Evolutionary conservation across 2,888 invertebrate genomes (phyloP).

Genomic region (Epicampocera succincta): DNA sequence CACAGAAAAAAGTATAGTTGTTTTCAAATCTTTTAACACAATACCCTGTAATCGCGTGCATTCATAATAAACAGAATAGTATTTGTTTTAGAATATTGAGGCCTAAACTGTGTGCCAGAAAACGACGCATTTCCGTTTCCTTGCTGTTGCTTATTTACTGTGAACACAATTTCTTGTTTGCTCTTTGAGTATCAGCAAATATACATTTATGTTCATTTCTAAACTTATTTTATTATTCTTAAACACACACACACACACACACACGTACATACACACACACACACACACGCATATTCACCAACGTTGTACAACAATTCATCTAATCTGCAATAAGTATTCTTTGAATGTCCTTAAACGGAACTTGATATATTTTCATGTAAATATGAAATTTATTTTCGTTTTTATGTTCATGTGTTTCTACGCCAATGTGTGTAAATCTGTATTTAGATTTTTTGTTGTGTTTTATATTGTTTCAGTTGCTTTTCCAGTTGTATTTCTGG

Average conservation of each 20-base stretch:
- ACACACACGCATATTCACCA: not conserved
- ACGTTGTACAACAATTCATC: not conserved
- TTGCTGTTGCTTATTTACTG: constrained; percentile 37
- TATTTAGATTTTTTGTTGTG: no score
- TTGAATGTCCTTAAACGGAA: constrained; percentile 47
- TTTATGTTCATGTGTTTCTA: no score
- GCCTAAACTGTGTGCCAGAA: constrained; percentile 10
- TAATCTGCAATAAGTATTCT: not conserved
- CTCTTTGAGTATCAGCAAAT: constrained; percentile 15
- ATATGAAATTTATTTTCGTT: not conserved
- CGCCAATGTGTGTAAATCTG: no score
- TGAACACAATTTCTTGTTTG: constrained; percentile 41
- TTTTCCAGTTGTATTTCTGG: no score
- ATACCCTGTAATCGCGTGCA: no score
- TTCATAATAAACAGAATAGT: not conserved
- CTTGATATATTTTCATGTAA: constrained; percentile 53
- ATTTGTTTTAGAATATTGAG: constrained; percentile 10
- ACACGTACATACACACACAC: not conserved
- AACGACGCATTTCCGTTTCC: constrained; percentile 57
- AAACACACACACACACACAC: not conserved
- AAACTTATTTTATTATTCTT: not conserved
- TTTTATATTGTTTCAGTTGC: no score
- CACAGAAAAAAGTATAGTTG: no score
- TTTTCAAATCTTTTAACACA: no score
- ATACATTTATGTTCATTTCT: constrained; percentile 16